Evolutionary conservation across 2,888 invertebrate species (phyloP), one percentile per base, ranked within the genome.

Genomic region (Crocallis elinguaria): DNA sequence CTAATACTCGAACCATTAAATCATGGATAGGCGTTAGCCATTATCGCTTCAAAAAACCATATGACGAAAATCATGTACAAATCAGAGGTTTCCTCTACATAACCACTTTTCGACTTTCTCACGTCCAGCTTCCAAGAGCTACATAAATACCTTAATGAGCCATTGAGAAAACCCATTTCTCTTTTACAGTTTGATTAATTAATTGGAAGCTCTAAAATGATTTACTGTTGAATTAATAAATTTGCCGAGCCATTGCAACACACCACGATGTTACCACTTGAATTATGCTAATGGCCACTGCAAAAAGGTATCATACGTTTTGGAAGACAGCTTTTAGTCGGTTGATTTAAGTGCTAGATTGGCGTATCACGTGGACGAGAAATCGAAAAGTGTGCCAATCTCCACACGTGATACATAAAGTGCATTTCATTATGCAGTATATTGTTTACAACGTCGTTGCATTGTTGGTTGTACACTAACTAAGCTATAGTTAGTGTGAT

Each of bases 321-420:
- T 1, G 44, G 8, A 51, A 51, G 9, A 35, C 39, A 38, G n/a
- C 39, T 38, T 21, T 23, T 45, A 9, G 5, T 9, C 2, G 5
- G 12, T 27, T 5, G 39, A 12, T 13, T 12, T 45, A 45, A 35
- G 36, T 16, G 29, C 35, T 14, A 17, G 14, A 30, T 45, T 51
- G 8, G 29, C 33, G n/a, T 45, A 29, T 27, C 38, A 25, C 3
- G 11, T 19, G 9, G 12, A 11, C 5, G 30, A 37, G 7, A 38
- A 30, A 30, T 33, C 35, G 14, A 19, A 51, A 51, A 27, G 39
- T 41, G 35, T 51, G 51, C 29, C 41, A 45, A 41, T 45, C 29
- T 45, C 21, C 25, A 49, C 49, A 51, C 61, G 49, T 59, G 59
- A 51, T 38, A 14, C 39, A 57, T 64, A 61, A 61, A 57, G 46